Conservation (phyloP, 2,797 vertebrate species). For the Pelodytes ibericus region DNA sequence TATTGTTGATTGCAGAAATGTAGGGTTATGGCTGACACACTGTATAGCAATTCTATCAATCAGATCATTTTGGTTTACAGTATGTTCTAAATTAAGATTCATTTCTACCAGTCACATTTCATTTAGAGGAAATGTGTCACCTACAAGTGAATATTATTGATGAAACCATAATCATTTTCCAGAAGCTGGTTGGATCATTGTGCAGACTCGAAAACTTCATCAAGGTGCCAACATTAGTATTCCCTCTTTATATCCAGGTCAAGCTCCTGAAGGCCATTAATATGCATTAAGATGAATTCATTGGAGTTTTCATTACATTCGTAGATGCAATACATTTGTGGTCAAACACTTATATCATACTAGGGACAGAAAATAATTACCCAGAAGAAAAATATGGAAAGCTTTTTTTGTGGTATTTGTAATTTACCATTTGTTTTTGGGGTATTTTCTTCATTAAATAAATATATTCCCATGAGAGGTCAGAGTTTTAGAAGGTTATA, state of each 20-base stretch:
- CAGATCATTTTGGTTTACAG: neutral
- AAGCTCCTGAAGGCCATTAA: constrained; percentile 8
- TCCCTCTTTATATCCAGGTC: constrained; percentile 8
- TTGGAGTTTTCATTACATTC: constrained; percentile 9
- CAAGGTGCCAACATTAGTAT: neutral
- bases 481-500: too few species aligned
- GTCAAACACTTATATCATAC: neutral
- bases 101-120: neutral
- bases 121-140: neutral
- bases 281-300: constrained; percentile 18
- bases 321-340: neutral
- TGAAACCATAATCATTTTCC: constrained; percentile 7
- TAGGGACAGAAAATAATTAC: neutral
- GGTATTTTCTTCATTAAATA: too few species aligned
- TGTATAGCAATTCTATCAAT: neutral
- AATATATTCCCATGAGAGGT: too few species aligned
- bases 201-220: neutral
- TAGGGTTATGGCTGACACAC: too few species aligned
- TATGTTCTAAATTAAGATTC: neutral
- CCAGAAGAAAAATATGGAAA: neutral
- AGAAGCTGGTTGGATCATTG: constrained; percentile 10
- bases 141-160: constrained; percentile 2
- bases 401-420: too few species aligned
- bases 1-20: too few species aligned
- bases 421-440: too few species aligned